Evolutionary conservation across 1,140 invertebrate genomes (phyloP).

Genomic region (Hyposmocoma kahamanoa): DNA sequence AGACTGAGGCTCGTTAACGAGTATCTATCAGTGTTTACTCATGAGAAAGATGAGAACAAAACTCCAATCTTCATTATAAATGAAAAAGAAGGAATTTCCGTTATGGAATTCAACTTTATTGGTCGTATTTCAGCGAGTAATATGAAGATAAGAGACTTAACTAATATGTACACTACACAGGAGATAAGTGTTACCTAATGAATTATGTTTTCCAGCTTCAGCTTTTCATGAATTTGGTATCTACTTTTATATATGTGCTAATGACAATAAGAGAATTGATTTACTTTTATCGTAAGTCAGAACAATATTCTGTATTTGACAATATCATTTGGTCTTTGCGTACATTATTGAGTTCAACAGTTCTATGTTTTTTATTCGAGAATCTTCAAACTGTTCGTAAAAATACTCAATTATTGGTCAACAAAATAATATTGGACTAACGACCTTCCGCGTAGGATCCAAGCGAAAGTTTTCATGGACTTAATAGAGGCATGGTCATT

Average conservation of each 20-base stretch:
- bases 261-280: slow-evolving; percentile 39
- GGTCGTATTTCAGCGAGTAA: slow-evolving; percentile 23
- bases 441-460: slow-evolving; percentile 29
- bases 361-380: slow-evolving; percentile 40
- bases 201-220: slow-evolving; percentile 43
- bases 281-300: slow-evolving; percentile 22
- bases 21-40: slow-evolving; percentile 26
- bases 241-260: slow-evolving; percentile 40
- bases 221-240: slow-evolving; percentile 38
- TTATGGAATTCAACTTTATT: slow-evolving; percentile 25
- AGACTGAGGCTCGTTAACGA: slow-evolving; percentile 36
- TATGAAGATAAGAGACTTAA: slow-evolving; percentile 33
- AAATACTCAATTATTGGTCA: slow-evolving; percentile 31
- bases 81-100: slow-evolving; percentile 6
- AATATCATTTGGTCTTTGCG: slow-evolving; percentile 29
- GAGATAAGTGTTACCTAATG: slow-evolving; percentile 28
- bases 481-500: slow-evolving; percentile 42
- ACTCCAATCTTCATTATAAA: slow-evolving; percentile 13
- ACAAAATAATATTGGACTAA: slow-evolving; percentile 50
- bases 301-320: slow-evolving; percentile 12
- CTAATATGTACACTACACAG: slow-evolving; percentile 30
- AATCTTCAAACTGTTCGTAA: slow-evolving; percentile 27
- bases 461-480: slow-evolving; percentile 50
- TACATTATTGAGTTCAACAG: slow-evolving; percentile 27
- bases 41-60: slow-evolving; percentile 19